Evolutionary conservation across 2,888 invertebrate species (phyloP).

Genomic region (Monochamus alternatus): DNA sequence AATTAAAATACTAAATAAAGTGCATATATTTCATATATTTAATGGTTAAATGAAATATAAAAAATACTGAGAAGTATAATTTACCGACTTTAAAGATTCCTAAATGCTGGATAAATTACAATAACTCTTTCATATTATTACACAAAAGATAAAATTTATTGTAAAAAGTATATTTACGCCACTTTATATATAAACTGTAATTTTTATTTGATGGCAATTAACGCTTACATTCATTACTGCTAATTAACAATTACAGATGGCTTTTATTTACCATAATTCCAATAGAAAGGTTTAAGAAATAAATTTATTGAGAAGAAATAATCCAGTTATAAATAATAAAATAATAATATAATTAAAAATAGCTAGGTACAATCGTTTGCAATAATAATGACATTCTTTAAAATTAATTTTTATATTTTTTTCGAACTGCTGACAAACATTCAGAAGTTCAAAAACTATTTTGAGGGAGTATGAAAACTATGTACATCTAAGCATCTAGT

Average conservation of each 20-base stretch:
- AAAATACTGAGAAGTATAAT: conserved; percentile 61
- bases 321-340: too few relatives aligned
- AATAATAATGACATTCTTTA: too few relatives aligned
- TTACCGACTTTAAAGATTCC: conserved; percentile 52
- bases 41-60: conserved; percentile 60
- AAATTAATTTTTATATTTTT: too few relatives aligned
- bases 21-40: conserved; percentile 61
- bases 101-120: conserved; percentile 49
- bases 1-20: conserved; percentile 58
- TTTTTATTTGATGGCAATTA: background rate
- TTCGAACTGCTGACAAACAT: too few relatives aligned
- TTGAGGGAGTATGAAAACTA: too few relatives aligned
- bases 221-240: background rate
- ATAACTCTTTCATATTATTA: conserved; percentile 61
- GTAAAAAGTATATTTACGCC: conserved; percentile 62
- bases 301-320: too few relatives aligned
- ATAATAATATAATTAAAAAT: too few relatives aligned
- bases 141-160: conserved; percentile 55
- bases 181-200: conserved; percentile 17
- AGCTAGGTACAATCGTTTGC: too few relatives aligned
- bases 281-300: background rate
- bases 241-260: background rate
- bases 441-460: too few relatives aligned
- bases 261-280: background rate
- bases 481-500: too few relatives aligned